Evolutionary conservation across 2,113 vertebrate genomes (phyloP), one percentile per base, ranked within the genome.

Genomic region (Bostrychus sinensis): DNA sequence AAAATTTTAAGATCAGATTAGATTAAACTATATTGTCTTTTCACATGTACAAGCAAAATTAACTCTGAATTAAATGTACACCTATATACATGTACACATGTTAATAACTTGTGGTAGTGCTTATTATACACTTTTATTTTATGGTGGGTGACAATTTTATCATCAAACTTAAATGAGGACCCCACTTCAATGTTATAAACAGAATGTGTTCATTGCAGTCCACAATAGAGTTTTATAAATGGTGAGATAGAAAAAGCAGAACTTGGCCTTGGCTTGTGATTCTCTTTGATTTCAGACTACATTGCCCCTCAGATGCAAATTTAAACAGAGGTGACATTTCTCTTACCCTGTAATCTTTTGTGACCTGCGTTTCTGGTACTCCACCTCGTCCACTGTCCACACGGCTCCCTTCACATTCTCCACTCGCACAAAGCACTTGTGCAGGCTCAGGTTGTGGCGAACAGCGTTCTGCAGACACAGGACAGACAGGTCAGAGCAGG

Each of bases 391-490:
- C 84, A 99, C 97, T 58, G 97, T 99, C 97, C 97, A 99, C 82
- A 99, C 97, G 56, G 97, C 97, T 76, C 97, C 97, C 92, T 99
- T 99, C 88, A 99, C 97, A 75, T 99, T 99, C 93, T 99, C 97
- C 89, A 99, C 97, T 70, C 97, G 95, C 91, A 99, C 97, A 92
- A 99, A 99, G 96, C 97, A 99, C 92, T 99, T 99, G 94, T 99
- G 97, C 92, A 99, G 95, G 86, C 97, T 99, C 77, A 99, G 96
- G 93, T 99, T 99, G 92, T 99, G 97, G 91, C 97, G 97, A 67
- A 99, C 96, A 48, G 97, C 97, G 78, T 99, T 99, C 97, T 99
- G 92, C 87, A 78, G 85, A 91, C 78, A 68, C 4, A 23, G 8
- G 37, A 59, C 53, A 48, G 62, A 39, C 67, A 43, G 79, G 80